Base-by-base conservation (phyloP, 2,888 invertebrate genomes). In the Drepana falcataria region DNA sequence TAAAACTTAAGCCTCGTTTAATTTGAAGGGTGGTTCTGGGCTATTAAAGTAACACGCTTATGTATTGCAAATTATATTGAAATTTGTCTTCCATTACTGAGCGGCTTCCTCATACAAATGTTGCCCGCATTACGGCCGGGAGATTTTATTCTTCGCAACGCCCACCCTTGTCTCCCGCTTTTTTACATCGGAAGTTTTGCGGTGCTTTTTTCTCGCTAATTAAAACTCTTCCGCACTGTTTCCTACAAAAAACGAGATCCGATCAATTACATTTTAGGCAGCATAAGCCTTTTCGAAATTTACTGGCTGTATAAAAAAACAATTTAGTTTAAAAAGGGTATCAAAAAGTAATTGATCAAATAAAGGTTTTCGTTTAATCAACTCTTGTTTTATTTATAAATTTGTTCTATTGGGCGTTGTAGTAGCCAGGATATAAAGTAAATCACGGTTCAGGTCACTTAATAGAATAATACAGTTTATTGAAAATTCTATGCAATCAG, bases 1-100 rank as follows among this genome's bases (percentile, higher is more conserved):
- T 88, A 90, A 90, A 90, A 90, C 89, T 91, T 91, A 91, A 91
- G 91, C 91, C 85, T 85, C 89, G 89, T 91, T 91, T 91, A 91
- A 91, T 91, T 91, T 91, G 91, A 89, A 87, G 91, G 91, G 91
- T 90, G 91, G 91, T 91, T 91, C 91, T 87, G 91, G 91, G 86
- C 91, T 91, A 91, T 91, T 91, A 91, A 91, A 91, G 90, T 91
- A 91, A 91, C 90, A 91, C 91, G 91, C 91, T 91, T 91, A 91
- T 91, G 91, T 91, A 91, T 91, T 91, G 91, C 90, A 91, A 91
- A 91, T 91, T 91, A 91, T 91, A 91, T 91, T 91, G 91, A 91
- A 91, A 91, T 91, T 91, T 91, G 91, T 91, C 91, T 91, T 91
- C 91, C 89, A 91, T 91, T 91, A 90, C 90, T 83, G 85, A 83